Evolutionary conservation across 2,888 invertebrate species (phyloP), one percentile per base, ranked within the genome.

Genomic region (Apocheima hispidaria): DNA sequence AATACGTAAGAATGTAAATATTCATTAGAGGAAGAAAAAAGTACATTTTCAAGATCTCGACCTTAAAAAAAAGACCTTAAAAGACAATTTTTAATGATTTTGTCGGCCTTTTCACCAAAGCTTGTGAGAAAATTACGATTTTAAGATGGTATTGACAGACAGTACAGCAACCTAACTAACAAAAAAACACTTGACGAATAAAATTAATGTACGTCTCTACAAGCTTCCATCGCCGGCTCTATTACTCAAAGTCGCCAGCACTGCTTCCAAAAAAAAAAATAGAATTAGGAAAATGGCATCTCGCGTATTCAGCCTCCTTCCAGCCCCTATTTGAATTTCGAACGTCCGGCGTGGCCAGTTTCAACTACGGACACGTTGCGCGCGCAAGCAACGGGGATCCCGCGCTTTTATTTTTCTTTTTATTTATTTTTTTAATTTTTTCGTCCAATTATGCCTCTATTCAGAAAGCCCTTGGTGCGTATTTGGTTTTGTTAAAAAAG

Each of bases 341-440:
- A 83, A 80, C 82, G 77, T 73, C 71, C 69, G 69, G 74, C 72
- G 71, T 74, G 73, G 79, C 79, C 88, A 88, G 88, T 88, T 73
- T 83, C 72, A 68, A 72, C 63, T 60, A 71, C 71, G 77, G 69
- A 75, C 70, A 78, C 79, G 78, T 78, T 77, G 83, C 84, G 86
- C 77, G 84, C 81, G 81, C 76, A 74, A 63, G 60, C 63, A 69
- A 58, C 71, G 72, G 68, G 68, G 70, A 70, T 65, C 75, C 78
- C 78, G 72, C 77, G 75, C 77, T 73, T 69, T 65, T 57, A 52
- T 59, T 60, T 55, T 63, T 59, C 65, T 44, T 44, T 60, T 63
- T 66, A 62, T 59, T 67, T 74, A 77, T 68, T 63, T 67, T 66
- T 51, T 65, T n/a, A n/a, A n/a, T 77, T 73, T 68, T 69, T 71